Base-by-base conservation (phyloP, 2,113 vertebrate species). In the Indicator indicator region DNA sequence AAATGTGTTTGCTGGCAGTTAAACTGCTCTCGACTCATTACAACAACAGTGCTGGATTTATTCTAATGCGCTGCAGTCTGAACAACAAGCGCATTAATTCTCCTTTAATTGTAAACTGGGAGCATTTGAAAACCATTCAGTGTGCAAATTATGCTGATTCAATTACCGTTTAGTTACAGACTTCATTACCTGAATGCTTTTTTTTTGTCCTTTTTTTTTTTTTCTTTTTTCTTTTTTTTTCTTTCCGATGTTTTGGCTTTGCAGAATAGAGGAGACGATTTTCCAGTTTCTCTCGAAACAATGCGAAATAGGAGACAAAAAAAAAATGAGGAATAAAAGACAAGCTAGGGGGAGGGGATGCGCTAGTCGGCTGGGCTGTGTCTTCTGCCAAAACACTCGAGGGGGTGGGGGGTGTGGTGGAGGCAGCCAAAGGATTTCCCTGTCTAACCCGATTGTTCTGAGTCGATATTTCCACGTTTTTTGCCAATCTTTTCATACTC, bases 161-260 rank as follows among this genome's bases (percentile, higher is more conserved):
- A 98, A 98, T 98, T 98, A 98, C 97, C 96, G 97, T 97, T 98
- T 98, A 98, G 97, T 98, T 98, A 98, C 98, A 98, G 98, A 98
- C 98, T 98, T 98, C 98, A 98, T 98, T 98, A 98, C 97, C 98
- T 98, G 98, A 97, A 97, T 98, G 96, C 92, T 73, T 96, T 88
- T 95, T 70, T 82, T 69, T 68, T 40, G 27, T 20, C 38, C 59
- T 42, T 33, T 23, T 62, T 38, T 71, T 95, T 88, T 95, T 67
- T 79, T 62, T 54, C 48, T 30, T 8, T 55, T 36, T 38, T 32
- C 16, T 30, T 23, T 52, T 69, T 46, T 36, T 26, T 65, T 71
- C 95, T 38, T 33, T 4, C 6, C 16, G 64, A 72, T 64, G 48
- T 87, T 48, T 95, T 96, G 96, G 93, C 96, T 84, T 95, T 96